These are phyloP conservation scores for Microctonus aethiopoides DNA, from an alignment of 2,888 invertebrate genomes.

Conservation along the genomic window DNA sequence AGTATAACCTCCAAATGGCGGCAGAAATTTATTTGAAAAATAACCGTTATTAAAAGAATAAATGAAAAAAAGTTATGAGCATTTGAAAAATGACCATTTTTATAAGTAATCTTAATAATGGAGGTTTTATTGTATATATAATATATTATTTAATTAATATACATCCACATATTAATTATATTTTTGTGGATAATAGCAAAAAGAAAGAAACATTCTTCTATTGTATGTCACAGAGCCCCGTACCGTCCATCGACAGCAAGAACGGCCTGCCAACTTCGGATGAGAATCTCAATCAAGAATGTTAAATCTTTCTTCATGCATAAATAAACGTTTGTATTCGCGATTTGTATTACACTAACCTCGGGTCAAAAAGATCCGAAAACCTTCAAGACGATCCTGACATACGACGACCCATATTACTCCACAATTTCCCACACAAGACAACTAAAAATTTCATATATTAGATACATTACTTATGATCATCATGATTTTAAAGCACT, in stretches of 20 bases:
- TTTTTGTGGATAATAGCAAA: not conserved
- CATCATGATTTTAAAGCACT: slow-evolving; percentile 24
- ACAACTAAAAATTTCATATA: not conserved
- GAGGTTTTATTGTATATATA: no score
- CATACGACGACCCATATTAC: not conserved
- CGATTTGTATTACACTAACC: not conserved
- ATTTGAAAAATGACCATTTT: no score
- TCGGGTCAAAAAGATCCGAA: not conserved
- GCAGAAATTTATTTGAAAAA: no score
- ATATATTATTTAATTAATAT: no score
- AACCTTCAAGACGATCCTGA: slow-evolving; percentile 11
- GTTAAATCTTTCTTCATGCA: slow-evolving; percentile 45
- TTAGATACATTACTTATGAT: slow-evolving; percentile 7
- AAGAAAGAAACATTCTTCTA: slow-evolving; percentile 27
- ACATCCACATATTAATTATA: no score
- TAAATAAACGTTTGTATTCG: slow-evolving; percentile 4
- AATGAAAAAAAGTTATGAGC: no score
- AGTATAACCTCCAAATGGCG: no score
- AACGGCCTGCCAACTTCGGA: slow-evolving; percentile 63
- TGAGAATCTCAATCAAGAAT: slow-evolving; percentile 64
- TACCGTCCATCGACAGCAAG: slow-evolving; percentile 60
- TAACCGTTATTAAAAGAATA: no score
- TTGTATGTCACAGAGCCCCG: slow-evolving; percentile 61
- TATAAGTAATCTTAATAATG: no score
- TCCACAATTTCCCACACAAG: not conserved